Evolutionary conservation across 1,140 invertebrate genomes (phyloP), one percentile per base, ranked within the genome.

Genomic region (Rhagoletis zephyria): DNA sequence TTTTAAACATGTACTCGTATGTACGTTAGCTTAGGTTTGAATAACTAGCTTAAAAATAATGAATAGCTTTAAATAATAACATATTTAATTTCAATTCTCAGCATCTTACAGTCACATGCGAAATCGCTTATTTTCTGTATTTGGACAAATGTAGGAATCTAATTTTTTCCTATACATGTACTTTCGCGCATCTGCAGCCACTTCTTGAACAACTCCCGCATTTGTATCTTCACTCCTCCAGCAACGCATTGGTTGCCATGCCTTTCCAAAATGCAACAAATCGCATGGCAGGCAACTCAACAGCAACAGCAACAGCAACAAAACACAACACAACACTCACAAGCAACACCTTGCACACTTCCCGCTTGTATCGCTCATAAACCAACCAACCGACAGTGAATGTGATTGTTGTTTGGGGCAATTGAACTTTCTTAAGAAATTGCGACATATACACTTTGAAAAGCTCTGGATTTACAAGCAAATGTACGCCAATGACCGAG

Each of bases 381-480:
- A 81, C 74, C 74, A n/a, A 81, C 74, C 74, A 92, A 92, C 91
- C 91, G 91, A 92, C 91, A 92, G 91, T 92, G 92, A 92, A 92
- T 92, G 90, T 92, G 91, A 92, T 92, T 92, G 91, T 92, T 92
- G 91, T 92, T 92, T 92, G 91, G 90, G 91, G 91, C 92, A 92
- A 92, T 92, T 92, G 91, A 92, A 92, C 91, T 92, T 92, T 92
- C 91, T 92, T 92, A 92, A 92, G 91, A 92, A 92, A 92, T 92
- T 92, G 91, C 91, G 90, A 92, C 91, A 92, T 91, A 90, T 91
- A 92, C 91, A 92, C 90, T 92, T 92, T 92, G 90, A 92, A 92
- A 92, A 92, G 91, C 91, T 91, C 91, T 92, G 91, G 91, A 92
- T 92, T 92, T 91, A 89, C 91, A 90, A 91, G 90, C 91, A 90